Evolutionary conservation across 2,888 invertebrate species (phyloP), one percentile per base, ranked within the genome.

Genomic region (Bombylius major): DNA sequence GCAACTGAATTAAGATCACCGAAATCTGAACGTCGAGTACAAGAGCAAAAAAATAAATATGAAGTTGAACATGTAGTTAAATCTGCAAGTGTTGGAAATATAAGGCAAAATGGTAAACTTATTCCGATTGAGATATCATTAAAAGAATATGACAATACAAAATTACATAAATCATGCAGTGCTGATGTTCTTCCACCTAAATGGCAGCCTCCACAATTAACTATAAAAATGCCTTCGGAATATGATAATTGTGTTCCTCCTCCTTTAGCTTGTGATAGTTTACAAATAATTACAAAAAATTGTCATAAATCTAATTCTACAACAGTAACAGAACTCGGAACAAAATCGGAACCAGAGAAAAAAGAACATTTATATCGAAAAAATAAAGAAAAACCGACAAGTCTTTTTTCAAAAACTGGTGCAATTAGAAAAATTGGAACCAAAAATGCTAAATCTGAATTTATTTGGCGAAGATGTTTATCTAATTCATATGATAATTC

Each of bases 1-100:
- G 1, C 5, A n/a, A 68, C 76, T 5, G 79, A 80, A 9, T 83
- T 83, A 82, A 67, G 81, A 57, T 84, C 84, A 4, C 84, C 84
- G 2, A 74, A 77, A 6, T 71, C 79, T 7, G 84, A 84, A 65
- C 73, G 84, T 59, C 68, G 82, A 59, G 76, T 78, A 0, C 75
- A 77, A 65, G 78, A 78, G 0, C 77, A 76, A 66, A 76, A 74
- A 53, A 76, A 76, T 61, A 70, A 70, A 56, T 77, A 77, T 61
- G 72, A 76, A 62, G 64, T 77, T 4, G 46, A 50, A 62, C 78
- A 80, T 72, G 81, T 84, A 4, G 79, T 81, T 62, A 85, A 85
- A 70, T 84, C 84, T 33, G 82, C 81, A 9, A 85, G 84, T 64
- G 80, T 68, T 39, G 69, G 69, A 5, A 63, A 67, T 47, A 62